Conservation (phyloP, 2,888 invertebrate species). For the Melinopterus prodromus region DNA sequence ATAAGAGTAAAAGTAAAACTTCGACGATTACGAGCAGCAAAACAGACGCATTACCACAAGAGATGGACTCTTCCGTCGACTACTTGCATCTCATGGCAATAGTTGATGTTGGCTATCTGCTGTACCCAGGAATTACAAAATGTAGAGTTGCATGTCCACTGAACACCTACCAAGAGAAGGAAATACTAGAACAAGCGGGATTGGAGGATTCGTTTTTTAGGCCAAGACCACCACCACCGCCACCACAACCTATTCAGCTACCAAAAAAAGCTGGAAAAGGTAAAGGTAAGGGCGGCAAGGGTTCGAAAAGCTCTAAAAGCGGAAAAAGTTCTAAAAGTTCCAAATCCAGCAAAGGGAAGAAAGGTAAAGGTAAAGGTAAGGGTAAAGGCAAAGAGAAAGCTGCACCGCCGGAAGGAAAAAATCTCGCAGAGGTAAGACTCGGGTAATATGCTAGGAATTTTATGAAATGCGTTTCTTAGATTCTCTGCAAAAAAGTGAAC, state of each 20-base stretch:
- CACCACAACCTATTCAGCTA: constrained; percentile 14
- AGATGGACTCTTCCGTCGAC: constrained; percentile 36
- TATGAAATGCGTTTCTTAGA: not conserved
- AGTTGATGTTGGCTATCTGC: constrained; percentile 53
- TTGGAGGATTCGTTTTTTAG: constrained; percentile 54
- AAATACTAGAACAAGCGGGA: constrained; percentile 51
- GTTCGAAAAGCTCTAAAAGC: constrained; percentile 35
- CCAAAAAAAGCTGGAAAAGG: constrained; percentile 34
- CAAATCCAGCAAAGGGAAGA: constrained; percentile 35
- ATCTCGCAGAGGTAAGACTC: constrained; percentile 32
- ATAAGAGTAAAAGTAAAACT: constrained; percentile 35
- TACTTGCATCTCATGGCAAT: constrained; percentile 56
- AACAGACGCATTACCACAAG: constrained; percentile 27
- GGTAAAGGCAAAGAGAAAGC: not conserved
- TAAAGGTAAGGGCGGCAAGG: constrained; percentile 29
- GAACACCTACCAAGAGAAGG: constrained; percentile 51
- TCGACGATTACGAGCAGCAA: constrained; percentile 33
- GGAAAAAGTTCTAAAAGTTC: constrained; percentile 36
- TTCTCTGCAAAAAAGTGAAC: no score
- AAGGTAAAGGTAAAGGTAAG: not conserved
- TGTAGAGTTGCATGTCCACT: constrained; percentile 52
- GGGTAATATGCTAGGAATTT: not conserved
- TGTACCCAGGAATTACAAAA: constrained; percentile 57
- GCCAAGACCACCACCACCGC: constrained; percentile 44
- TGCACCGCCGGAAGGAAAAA: constrained; percentile 15